Conservation (phyloP, 2,113 vertebrate species). For the Malurus elegans region DNA sequence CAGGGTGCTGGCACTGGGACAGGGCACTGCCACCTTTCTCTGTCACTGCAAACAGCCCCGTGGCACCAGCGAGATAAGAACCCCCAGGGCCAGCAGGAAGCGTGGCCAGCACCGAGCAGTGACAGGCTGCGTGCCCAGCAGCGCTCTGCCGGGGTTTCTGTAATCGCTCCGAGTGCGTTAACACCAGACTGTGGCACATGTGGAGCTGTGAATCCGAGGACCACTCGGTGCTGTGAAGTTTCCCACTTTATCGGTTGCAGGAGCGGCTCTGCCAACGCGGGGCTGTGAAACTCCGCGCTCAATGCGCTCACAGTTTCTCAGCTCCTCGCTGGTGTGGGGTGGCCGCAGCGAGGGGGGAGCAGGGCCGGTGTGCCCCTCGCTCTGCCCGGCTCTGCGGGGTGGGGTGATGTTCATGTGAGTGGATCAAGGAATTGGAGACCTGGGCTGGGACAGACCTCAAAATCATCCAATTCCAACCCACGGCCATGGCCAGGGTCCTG, state of each 20-base stretch:
- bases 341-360: rapidly evolving
- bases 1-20: rapidly evolving
- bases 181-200: not conserved
- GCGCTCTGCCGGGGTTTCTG: not conserved
- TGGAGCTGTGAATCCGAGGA: not conserved
- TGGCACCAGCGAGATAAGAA: rapidly evolving
- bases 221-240: slow-evolving; percentile 10
- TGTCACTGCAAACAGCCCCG: rapidly evolving
- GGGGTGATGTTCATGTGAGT: not conserved
- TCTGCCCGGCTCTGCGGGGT: rapidly evolving
- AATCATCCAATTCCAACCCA: rapidly evolving
- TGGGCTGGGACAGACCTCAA: not conserved
- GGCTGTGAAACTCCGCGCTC: not conserved
- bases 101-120: rapidly evolving
- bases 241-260: not conserved
- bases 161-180: not conserved
- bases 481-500: not conserved
- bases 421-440: rapidly evolving
- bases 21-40: no score
- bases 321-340: not conserved
- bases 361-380: rapidly evolving
- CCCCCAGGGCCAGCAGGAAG: not conserved
- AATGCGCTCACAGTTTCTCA: not conserved
- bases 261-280: not conserved
- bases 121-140: not conserved